Evolutionary conservation across 2,888 invertebrate genomes (phyloP).

Genomic region (Mylabris sibirica): DNA sequence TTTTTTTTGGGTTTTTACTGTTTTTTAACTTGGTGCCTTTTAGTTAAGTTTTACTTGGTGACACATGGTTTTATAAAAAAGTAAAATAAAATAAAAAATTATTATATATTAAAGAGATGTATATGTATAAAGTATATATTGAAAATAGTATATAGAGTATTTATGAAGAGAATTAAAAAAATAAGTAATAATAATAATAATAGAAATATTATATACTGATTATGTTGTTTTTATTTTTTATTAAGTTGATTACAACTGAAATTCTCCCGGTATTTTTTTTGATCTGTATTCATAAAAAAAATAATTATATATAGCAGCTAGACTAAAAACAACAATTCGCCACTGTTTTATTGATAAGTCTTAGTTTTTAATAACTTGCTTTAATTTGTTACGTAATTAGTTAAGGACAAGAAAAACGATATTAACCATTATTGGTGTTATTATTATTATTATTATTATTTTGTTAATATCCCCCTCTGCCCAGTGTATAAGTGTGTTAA

Average conservation of each 20-base stretch:
- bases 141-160: conserved; percentile 59
- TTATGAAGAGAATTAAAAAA: conserved; percentile 46
- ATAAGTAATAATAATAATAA: conserved; percentile 34
- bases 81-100: conserved; percentile 52
- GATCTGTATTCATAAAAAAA: conserved; percentile 12
- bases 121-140: conserved; percentile 63
- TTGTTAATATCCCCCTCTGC: conserved; percentile 46
- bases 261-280: conserved; percentile 49
- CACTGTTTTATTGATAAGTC: conserved; percentile 45
- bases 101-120: conserved; percentile 53
- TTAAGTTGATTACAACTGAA: conserved; percentile 21
- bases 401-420: conserved; percentile 24
- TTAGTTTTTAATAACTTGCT: conserved; percentile 52
- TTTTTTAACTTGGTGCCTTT: conserved; percentile 52
- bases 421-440: conserved; percentile 55
- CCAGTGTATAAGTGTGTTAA: conserved; percentile 45
- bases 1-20: conserved; percentile 47
- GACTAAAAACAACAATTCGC: background rate
- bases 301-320: background rate
- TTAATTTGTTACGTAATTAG: conserved; percentile 26
- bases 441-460: conserved; percentile 40
- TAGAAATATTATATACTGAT: conserved; percentile 56
- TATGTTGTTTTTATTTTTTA: conserved; percentile 7
- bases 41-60: conserved; percentile 61
- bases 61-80: conserved; percentile 62